These are phyloP conservation scores for Parauchenoglanis punctatus DNA, from an alignment of 2,797 vertebrate species.

Conservation along the genomic window DNA sequence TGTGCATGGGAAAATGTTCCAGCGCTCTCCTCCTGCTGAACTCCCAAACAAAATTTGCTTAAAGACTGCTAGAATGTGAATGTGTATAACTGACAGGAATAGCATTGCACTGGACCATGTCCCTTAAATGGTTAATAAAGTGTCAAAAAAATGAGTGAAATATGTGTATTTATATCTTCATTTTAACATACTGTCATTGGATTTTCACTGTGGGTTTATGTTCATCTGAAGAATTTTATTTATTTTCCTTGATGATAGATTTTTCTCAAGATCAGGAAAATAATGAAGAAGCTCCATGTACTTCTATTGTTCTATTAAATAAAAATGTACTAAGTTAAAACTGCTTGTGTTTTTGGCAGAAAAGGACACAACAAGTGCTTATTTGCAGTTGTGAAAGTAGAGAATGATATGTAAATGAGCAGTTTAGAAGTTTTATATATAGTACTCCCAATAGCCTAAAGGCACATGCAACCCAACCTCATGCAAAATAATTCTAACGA, in stretches of 20 bases:
- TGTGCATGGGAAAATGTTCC: slow-evolving; percentile 29
- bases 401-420: slow-evolving; percentile 29
- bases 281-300: not conserved
- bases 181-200: not conserved
- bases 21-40: slow-evolving; percentile 7
- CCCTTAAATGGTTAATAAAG: slow-evolving; percentile 34
- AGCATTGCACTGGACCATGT: slow-evolving; percentile 12
- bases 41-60: slow-evolving; percentile 43
- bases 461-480: slow-evolving; percentile 19
- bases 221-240: not conserved
- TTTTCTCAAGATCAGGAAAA: not conserved
- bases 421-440: slow-evolving; percentile 27
- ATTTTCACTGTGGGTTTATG: not conserved
- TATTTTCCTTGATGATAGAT: not conserved
- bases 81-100: slow-evolving; percentile 35
- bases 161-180: not conserved
- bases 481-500: slow-evolving; percentile 31
- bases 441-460: slow-evolving; percentile 18
- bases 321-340: not conserved
- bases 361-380: slow-evolving; percentile 7
- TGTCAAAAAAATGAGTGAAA: not conserved
- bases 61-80: slow-evolving; percentile 45
- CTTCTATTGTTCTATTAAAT: not conserved
- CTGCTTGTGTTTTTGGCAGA: not conserved
- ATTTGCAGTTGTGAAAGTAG: slow-evolving; percentile 11